Base-by-base conservation (phyloP, 2,797 vertebrate genomes). In the Limosa lapponica region DNA sequence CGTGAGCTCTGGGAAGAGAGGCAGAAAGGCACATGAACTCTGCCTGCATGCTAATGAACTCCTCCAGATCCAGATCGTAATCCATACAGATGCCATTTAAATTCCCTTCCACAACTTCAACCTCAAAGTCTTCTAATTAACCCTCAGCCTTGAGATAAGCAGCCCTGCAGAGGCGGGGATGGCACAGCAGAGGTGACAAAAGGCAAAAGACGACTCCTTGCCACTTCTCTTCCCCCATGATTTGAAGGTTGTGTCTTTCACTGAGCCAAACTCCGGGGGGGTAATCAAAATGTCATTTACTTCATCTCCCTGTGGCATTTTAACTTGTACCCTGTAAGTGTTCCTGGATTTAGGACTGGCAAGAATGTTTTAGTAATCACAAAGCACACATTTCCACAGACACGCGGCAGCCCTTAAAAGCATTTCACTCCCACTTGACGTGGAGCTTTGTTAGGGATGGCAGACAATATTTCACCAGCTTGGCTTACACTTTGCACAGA, bases 61-160 rank as follows among this genome's bases (percentile, higher is more conserved):
- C 57, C 39, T 59, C 22, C 59, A 95, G 82, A 95, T 95, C 22
- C 59, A 95, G 86, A 96, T 94, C 10, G 0, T 92, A 97, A 96
- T 95, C 93, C 89, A 82, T 58, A 89, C 28, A 62, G 64, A 92
- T 57, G 64, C 54, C 87, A 95, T 97, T 94, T 94, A 83, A 94
- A 97, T 93, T 95, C 82, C 51, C 44, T 75, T 94, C 66, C 57
- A 93, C 64, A 81, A 75, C 78, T 95, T 94, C 75, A 89, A 66
- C 73, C 85, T 95, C 65, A 61, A 81, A 83, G 58, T 82, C 74
- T 80, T 96, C 90, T 89, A 94, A 92, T 88, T 97, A 95, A 89
- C 87, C 84, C 58, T 22, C 54, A 8, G n/a, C 58, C 44, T 25
- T 10, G 34, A 94, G 94, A 96, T 95, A 94, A 89, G 82, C 64